Evolutionary conservation across 2,888 invertebrate species (phyloP), one percentile per base, ranked within the genome.

Genomic region (Sminthurides aquaticus): DNA sequence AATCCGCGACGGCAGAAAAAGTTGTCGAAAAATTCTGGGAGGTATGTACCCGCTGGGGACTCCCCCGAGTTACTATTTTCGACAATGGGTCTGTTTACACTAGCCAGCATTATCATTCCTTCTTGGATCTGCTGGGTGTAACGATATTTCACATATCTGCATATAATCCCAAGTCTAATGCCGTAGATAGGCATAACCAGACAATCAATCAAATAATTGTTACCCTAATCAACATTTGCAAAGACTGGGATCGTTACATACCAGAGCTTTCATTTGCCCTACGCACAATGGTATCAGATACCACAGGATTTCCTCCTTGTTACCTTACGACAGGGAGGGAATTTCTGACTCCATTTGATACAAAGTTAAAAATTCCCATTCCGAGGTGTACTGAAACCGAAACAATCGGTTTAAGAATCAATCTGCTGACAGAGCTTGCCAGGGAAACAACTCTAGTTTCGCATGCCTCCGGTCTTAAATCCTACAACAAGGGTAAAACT

Each of bases 261-360:
- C 49, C 29, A 1, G 65, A 67, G 29, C 20, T 71, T 1, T 29
- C 52, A 0, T 70, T 70, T 60, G 70, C 71, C 11, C 2, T 71
- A 2, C 43, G 65, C 5, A 57, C 66, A 5, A 15, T 57, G 0
- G 34, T 55, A 3, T 62, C 29, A 26, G 59, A 65, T 11, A 28
- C 62, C 2, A 70, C 70, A 0, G 49, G 54, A 1, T 67, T 61
- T 18, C 49, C 70, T 24, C 66, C 71, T 18, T 65, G 64, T 1
- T 69, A 69, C 34, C 20, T 67, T n/a, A 67, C 49, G 18, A 62
- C 58, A 48, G 70, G 69, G 1, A 29, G 69, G 8, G 70, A 71
- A 55, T 49, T 69, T 0, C 29, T 65, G 15, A 55, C 56, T 20
- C 67, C 66, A 18, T 52, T 63, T 20, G 68, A 70, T 25, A 69